Evolutionary conservation across 2,888 invertebrate species (phyloP).

Genomic region (Polydrusus cervinus): DNA sequence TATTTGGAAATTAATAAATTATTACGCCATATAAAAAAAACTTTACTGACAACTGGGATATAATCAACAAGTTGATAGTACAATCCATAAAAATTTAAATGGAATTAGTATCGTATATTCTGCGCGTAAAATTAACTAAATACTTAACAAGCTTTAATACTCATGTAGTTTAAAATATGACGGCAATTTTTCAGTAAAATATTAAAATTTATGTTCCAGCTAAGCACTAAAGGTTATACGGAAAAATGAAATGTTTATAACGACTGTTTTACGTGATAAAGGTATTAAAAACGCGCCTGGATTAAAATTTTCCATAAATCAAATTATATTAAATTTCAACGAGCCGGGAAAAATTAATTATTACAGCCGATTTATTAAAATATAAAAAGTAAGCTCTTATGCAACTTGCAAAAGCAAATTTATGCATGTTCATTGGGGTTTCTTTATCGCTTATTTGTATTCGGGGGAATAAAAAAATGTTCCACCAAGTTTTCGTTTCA

Average conservation of each 20-base stretch:
- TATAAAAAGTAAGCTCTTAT: neutral
- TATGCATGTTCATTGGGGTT: neutral
- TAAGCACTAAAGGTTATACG: constrained; percentile 49
- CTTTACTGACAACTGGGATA: too few relatives aligned
- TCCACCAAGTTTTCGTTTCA: too few relatives aligned
- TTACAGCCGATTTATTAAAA: constrained; percentile 10
- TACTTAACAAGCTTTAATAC: constrained; percentile 38
- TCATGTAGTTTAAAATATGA: constrained; percentile 52
- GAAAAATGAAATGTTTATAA: constrained; percentile 53
- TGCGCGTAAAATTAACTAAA: constrained; percentile 38
- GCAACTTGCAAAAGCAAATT: neutral
- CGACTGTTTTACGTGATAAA: constrained; percentile 56
- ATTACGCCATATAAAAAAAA: too few relatives aligned
- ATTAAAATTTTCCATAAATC: constrained; percentile 47
- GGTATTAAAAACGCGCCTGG: constrained; percentile 50
- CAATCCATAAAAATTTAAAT: too few relatives aligned
- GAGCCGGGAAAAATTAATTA: constrained; percentile 25
- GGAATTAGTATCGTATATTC: too few relatives aligned
- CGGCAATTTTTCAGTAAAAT: constrained; percentile 60
- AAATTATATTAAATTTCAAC: constrained; percentile 46
- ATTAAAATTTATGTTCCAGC: constrained; percentile 58
- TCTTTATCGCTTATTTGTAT: too few relatives aligned
- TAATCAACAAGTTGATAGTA: too few relatives aligned
- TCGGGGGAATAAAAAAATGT: too few relatives aligned
- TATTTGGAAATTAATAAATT: too few relatives aligned